Evolutionary conservation across 2,888 invertebrate species (phyloP), one percentile per base, ranked within the genome.

Genomic region (Mimachlamys varia): DNA sequence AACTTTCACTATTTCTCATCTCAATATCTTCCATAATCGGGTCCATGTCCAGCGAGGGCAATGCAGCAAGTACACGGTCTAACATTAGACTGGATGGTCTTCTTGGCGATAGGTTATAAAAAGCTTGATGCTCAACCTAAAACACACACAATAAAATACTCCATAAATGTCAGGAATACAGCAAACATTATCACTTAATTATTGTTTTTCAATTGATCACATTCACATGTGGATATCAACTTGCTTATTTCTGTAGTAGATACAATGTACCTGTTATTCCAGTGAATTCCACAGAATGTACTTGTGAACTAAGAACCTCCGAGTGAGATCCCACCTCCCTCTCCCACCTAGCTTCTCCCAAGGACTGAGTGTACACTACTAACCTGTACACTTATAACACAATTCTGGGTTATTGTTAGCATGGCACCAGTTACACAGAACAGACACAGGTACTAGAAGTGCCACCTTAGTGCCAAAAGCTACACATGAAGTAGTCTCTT

Each of bases 81-180:
- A 95, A 93, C 93, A 95, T 94, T 91, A 95, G 93, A 89, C 95
- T 95, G 88, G 93, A 92, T 87, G 95, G 95, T 91, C 95, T 93
- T 90, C 92, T 93, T 76, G 94, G 94, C 19, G 94, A 94, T 90
- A 93, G 92, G 93, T 93, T 93, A 89, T 92, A 93, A 87, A 91
- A 92, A 91, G 92, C 92, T 90, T 94, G 94, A 92, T 93, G 93
- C 92, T 95, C 95, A 89, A 95, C 93, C 95, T 95, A 93, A 53
- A 93, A 93, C 91, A 76, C 76, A 76, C 76, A 76, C 17, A 22
- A 62, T n/a, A 44, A 44, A 44, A 76, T 33, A 76, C 27, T 33
- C 5, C 27, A 76, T 33, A 90, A 89, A 22, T n/a, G 58, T 19
- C 62, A 62, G 53, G 88, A 90, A 89, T 38, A 88, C 88, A 89